Base-by-base conservation (phyloP, 2,113 vertebrate species). In the Onychostoma macrolepis region DNA sequence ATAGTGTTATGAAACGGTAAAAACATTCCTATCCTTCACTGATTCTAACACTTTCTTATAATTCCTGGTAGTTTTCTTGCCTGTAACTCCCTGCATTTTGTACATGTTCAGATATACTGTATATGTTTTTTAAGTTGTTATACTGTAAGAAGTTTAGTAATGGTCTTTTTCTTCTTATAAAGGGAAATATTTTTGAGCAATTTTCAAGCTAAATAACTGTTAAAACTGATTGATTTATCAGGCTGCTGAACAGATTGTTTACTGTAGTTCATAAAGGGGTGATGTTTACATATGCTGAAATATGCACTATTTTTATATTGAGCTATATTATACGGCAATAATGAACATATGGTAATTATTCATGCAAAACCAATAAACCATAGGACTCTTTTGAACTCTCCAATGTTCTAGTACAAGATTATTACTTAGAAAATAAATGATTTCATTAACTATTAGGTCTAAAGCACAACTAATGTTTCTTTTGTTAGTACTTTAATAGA, bases 21-120 rank as follows among this genome's bases (percentile, higher is more conserved):
- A 36, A 24, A 30, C 15, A 3, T 81, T 65, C 38, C 15, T 61
- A 36, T 6, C 17, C 21, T 41, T 24, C 12, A 4, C 41, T 9
- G 12, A 45, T 17, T 76, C 41, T 1, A n/a, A 80, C 67, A 61
- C 53, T 80, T 88, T 50, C 65, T 74, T 24, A 28, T 45, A 43
- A 76, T 85, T 88, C 83, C 67, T 61, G 3, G 50, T 53, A 74
- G 67, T 36, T 36, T 65, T 81, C 79, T 65, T 15, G 4, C n/a
- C 8, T 28, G 15, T 11, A 81, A 6, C 4, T 26, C 13, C n/a
- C 41, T 75, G 33, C 4, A 12, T 41, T 41, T 74, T 74, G 69
- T 38, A 41, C 21, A 41, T 72, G 72, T 75, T 45, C 13, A 48
- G 24, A 76, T 45, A 75, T 45, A 45, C 72, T 26, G 41, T 72